Evolutionary conservation across 1,140 invertebrate species (phyloP), one percentile per base, ranked within the genome.

Genomic region (Lepidurus apus): DNA sequence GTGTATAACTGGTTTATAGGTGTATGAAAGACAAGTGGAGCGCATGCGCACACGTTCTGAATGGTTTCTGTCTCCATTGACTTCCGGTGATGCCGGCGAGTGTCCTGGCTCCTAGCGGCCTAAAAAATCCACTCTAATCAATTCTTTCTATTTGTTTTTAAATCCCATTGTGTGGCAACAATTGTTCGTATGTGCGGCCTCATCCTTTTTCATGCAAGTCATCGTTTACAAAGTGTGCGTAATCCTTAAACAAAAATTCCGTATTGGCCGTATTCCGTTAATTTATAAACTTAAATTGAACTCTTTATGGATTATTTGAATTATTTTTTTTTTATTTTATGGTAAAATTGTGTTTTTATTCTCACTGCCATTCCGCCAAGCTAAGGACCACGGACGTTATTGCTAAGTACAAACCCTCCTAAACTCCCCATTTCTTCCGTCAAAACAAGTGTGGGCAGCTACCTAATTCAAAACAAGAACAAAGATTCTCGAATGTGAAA

Each of bases 11-110:
- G 34, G 34, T 65, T 81, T 83, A 82, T 86, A 94, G 93, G 95
- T 97, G 79, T 95, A 97, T 87, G 94, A 97, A 87, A 88, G 94
- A 84, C 95, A 97, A 89, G 93, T 93, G 78, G 93, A 92, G 84
- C 88, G 95, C 81, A 97, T 97, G 95, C 89, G 93, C 85, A 95
- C 94, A 74, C 89, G 95, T 82, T 96, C 94, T 74, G 95, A 97
- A 85, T 97, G 95, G 95, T 97, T 96, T 88, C 89, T 97, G 83
- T 91, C 91, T 81, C 91, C 92, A 74, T 90, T 91, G 34, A 77
- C 79, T 9, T 65, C 53, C 53, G 53, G 53, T 65, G 53, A 65
- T 65, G 21, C 53, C 53, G 4, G 81, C 79, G 34, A 73, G 74
- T 11, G 74, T 80, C 9, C 53, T 65, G 53, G 8, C 80, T 81